Percentiles rank a stretch among this genome's conserved stretches.
Conservation (phyloP, 1,140 invertebrate species). For the Bombus cullumanus region DNA sequence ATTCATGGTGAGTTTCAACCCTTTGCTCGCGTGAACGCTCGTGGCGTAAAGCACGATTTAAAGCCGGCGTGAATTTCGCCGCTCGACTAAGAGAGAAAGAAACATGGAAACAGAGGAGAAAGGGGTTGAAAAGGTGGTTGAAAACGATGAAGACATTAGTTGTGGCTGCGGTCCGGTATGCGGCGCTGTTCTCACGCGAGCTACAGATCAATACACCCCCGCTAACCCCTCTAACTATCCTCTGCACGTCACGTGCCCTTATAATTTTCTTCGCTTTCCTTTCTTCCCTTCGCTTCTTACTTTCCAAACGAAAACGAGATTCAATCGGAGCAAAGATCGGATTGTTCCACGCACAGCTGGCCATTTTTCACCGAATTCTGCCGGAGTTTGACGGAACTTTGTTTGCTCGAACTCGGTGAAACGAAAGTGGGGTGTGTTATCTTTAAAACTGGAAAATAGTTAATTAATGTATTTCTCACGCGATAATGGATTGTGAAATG, state of each 20-base stretch:
- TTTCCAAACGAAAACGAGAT: not conserved
- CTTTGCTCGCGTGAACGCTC: conserved; percentile 67
- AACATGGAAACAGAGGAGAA: conserved; percentile 21
- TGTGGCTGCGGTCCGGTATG: conserved; percentile 66
- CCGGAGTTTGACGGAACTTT: not conserved
- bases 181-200: conserved; percentile 79
- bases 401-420: not conserved
- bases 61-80: conserved; percentile 57
- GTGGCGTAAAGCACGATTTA: conserved; percentile 66
- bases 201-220: conserved; percentile 78
- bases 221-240: conserved; percentile 63
- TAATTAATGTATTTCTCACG: not conserved
- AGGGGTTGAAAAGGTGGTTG: conserved; percentile 63
- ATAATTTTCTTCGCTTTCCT: conserved; percentile 48
- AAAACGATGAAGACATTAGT: conserved; percentile 80
- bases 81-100: conserved; percentile 29
- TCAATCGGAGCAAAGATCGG: not conserved
- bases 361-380: not conserved
- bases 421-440: not conserved
- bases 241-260: conserved; percentile 63
- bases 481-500: no score
- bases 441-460: not conserved
- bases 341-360: not conserved
- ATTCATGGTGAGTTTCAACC: conserved; percentile 66
- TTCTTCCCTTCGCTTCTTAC: not conserved